Percentiles rank a stretch among this genome's conserved stretches.
Evolutionary conservation across 2,797 vertebrate genomes (phyloP).

Genomic region (Peromyscus aztecus): DNA sequence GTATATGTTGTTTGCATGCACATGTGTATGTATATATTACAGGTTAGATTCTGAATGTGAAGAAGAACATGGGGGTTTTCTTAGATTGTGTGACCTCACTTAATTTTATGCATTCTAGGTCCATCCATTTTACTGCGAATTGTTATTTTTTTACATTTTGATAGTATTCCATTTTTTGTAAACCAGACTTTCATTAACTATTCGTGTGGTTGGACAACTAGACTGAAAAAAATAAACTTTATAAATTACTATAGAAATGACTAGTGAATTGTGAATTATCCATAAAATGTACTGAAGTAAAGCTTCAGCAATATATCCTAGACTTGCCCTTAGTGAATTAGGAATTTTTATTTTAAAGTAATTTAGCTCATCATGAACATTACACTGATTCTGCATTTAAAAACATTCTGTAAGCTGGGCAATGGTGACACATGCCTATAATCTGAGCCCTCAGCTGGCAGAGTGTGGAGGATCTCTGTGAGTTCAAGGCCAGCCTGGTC

Average conservation of each 20-base stretch:
- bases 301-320: conserved; percentile 14
- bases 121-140: background rate
- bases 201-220: background rate
- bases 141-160: background rate
- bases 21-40: too few relatives aligned
- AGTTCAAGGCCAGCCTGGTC: background rate
- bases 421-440: background rate
- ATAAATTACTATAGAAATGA: conserved; percentile 43
- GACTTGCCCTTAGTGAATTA: background rate
- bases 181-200: background rate
- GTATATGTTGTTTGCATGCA: too few relatives aligned
- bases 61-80: background rate
- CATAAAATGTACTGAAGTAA: conserved; percentile 32
- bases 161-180: background rate
- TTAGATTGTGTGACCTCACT: too few relatives aligned
- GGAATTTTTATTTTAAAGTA: conserved; percentile 36
- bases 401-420: background rate
- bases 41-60: too few relatives aligned
- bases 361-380: background rate
- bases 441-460: background rate
- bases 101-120: background rate
- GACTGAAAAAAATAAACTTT: background rate
- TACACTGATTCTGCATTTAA: background rate
- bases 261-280: conserved; percentile 29
- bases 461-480: background rate